Evolutionary conservation across 2,888 invertebrate species (phyloP), one percentile per base, ranked within the genome.

Genomic region (Chromoteleia sp.): DNA sequence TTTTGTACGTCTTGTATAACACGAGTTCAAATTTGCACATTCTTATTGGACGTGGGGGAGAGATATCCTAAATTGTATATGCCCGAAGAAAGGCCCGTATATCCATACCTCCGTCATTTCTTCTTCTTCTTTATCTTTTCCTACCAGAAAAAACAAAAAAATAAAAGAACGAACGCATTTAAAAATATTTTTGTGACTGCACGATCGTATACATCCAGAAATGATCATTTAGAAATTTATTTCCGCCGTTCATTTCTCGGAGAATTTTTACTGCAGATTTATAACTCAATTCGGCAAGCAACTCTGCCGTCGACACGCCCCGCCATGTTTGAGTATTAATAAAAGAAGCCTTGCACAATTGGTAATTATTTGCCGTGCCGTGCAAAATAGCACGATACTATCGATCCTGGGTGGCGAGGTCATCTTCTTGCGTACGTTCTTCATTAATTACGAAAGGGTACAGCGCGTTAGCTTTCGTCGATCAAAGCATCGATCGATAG

Each of bases 1-100:
- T 77, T 70, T 77, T 39, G 48, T 61, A 61, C 39, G 75, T 30
- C 58, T 67, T 67, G 67, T 59, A 75, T 43, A 67, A 59, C 75
- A 67, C 8, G 59, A 39, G 21, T 45, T 50, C 36, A 58, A 75
- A 75, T 59, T 75, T 75, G 65, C 61, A 75, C 65, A 75, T 65
- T 67, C 39, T 39, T 56, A 54, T 25, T 12, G 45, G 1, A 19
- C 19, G 10, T n/a, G 7, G 36, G 6, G 43, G 39, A 12, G 50
- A 30, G 19, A 48, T 52, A 67, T 54, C 45, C 54, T 52, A 54
- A 68, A 56, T 68, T 56, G 54, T 68, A 21, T 14, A 29, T 54
- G n/a, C 6, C 41, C 54, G 15, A 29, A 36, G 12, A 25, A 45
- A 29, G n/a, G 33, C 8, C n/a, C 33, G 8, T 63, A 19, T 25